Base-by-base conservation (phyloP, 2,888 invertebrate genomes). In the Trachelus tabidus region DNA sequence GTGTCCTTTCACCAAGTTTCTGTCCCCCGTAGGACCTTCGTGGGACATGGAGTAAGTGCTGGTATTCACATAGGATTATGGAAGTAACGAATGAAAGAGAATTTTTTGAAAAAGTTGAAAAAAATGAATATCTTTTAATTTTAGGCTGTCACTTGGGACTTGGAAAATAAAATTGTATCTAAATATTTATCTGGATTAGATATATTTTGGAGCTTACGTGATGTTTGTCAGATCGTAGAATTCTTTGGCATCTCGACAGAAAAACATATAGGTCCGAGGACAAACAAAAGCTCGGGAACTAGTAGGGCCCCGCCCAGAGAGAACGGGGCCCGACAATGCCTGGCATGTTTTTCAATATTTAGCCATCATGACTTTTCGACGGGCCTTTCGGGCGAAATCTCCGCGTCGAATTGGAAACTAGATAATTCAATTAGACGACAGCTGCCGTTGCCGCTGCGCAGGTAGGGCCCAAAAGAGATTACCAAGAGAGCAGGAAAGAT, bases 321-420 rank as follows among this genome's bases (percentile, higher is more conserved):
- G 82, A 87, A 86, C 83, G 87, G 87, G 85, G 84, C 81, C 84
- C 87, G 86, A 91, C 90, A 90, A 91, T 90, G 85, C 85, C 83
- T 87, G 90, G 87, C 90, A 89, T 91, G 91, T 91, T 91, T 90
- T 89, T 91, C 91, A 91, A 91, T 91, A 91, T 91, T 91, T 90
- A 91, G 90, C 90, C 91, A 89, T 91, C 91, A 90, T 89, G 91
- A 90, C 90, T 91, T 90, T 90, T 90, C 88, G 90, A 86, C 90
- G 89, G 85, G 84, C 85, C 85, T 87, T 87, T 87, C 84, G 87
- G 78, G 78, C 85, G 82, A 89, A 91, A 91, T 91, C 91, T 90
- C 91, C 91, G 91, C 86, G 88, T 90, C 91, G 90, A 91, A 91
- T 91, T 88, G 90, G 87, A 89, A 91, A 91, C 91, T 89, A 91